A percentile compares a stretch with the other conserved stretches of the same genome.
phyloP scores from a whole-genome alignment of 2,888 invertebrate genomes.

The Hymenopus coronatus region DNA sequence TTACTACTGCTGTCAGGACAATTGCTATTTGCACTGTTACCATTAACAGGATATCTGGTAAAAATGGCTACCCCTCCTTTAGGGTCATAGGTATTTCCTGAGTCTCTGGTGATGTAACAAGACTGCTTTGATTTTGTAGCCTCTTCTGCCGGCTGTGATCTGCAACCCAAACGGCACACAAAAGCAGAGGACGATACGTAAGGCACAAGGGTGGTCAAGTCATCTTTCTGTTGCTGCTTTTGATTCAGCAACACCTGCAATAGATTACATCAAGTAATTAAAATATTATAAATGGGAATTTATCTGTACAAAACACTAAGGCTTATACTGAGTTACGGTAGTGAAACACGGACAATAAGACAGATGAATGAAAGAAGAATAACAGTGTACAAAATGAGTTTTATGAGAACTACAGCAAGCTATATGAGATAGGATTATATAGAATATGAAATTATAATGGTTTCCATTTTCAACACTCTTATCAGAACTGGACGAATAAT shows the following conservation, averaged over 20 bases:
- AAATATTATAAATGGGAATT: too few relatives aligned
- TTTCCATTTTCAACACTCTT: too few relatives aligned
- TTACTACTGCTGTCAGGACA: background rate
- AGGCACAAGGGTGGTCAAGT: background rate
- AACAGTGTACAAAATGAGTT: too few relatives aligned
- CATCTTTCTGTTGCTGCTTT: background rate
- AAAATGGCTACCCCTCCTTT: conserved; percentile 26
- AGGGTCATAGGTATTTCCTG: background rate
- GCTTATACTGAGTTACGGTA: too few relatives aligned
- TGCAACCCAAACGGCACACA: background rate
- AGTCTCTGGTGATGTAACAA: background rate
- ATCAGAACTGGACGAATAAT: too few relatives aligned
- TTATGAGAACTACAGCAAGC: too few relatives aligned
- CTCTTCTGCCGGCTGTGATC: background rate
- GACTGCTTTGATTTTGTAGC: background rate
- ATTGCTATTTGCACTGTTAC: background rate
- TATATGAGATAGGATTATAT: too few relatives aligned
- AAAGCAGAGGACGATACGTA: background rate
- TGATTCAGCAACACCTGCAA: conserved; percentile 12
- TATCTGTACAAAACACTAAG: too few relatives aligned
- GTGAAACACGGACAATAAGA: too few relatives aligned
- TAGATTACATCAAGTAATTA: background rate
- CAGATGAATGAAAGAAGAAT: too few relatives aligned
- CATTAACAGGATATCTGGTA: conserved; percentile 17
- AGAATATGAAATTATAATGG: too few relatives aligned